phyloP scores from a whole-genome alignment of 1,140 invertebrate species.

The Neomicropteryx cornuta region DNA sequence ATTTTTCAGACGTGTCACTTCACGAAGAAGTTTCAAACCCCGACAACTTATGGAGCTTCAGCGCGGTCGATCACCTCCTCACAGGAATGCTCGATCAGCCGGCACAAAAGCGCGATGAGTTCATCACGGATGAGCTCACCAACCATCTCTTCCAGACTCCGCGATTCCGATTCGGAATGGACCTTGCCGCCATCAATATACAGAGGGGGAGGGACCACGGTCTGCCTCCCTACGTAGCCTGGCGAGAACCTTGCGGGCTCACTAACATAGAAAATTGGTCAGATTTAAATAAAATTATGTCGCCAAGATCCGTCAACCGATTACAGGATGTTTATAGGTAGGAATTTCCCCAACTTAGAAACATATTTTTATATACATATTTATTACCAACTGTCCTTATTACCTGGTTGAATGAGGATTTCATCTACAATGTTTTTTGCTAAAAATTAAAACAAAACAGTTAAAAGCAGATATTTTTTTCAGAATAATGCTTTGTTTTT shows the following conservation, averaged over 20 bases:
- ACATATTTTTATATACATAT: too few relatives aligned
- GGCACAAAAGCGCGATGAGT: slow-evolving; percentile 70
- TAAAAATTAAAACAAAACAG: too few relatives aligned
- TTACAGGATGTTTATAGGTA: slow-evolving; percentile 51
- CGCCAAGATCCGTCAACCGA: slow-evolving; percentile 48
- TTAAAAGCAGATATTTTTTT: too few relatives aligned
- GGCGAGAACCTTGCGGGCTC: slow-evolving; percentile 71
- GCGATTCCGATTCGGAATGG: slow-evolving; percentile 65
- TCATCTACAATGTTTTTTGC: too few relatives aligned
- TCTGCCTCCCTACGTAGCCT: slow-evolving; percentile 69
- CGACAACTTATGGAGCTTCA: slow-evolving; percentile 51
- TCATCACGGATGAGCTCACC: slow-evolving; percentile 70
- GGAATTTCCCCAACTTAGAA: too few relatives aligned
- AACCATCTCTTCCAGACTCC: slow-evolving; percentile 78
- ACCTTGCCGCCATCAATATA: slow-evolving; percentile 82
- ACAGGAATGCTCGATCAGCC: slow-evolving; percentile 67
- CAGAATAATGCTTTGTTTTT: too few relatives aligned
- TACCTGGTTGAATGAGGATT: too few relatives aligned
- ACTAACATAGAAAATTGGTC: slow-evolving; percentile 58
- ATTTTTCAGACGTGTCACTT: slow-evolving; percentile 61
- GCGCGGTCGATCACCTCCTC: slow-evolving; percentile 67
- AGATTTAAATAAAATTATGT: slow-evolving; percentile 63
- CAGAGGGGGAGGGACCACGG: slow-evolving; percentile 87
- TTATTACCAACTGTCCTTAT: too few relatives aligned
- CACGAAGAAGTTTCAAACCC: slow-evolving; percentile 64